Evolutionary conservation across 2,888 invertebrate species (phyloP), one percentile per base, ranked within the genome.

Genomic region (Falcaria lacertinaria): DNA sequence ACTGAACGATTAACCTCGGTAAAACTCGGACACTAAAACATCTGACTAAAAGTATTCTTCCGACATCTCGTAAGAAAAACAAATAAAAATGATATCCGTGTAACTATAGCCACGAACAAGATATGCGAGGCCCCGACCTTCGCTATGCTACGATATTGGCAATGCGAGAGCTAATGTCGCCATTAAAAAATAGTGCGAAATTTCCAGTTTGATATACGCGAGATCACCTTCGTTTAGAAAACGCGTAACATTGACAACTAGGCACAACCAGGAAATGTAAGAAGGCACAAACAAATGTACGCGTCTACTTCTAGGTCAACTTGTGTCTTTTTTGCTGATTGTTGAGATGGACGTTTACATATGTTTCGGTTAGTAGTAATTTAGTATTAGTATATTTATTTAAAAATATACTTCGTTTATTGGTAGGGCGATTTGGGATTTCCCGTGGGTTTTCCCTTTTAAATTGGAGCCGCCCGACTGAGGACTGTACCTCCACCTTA

Each of bases 181-280:
- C 48, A 54, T 56, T 54, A 53, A 50, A 52, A 47, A 34, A 44
- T 44, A 39, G 40, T 38, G 44, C 45, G 36, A 47, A 57, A 57
- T 52, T 34, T 45, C 52, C 41, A 39, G 45, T 50, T 47, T 41
- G 44, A 44, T 44, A 41, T 47, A 47, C 44, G 44, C 41, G 44
- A 33, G 32, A 45, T 41, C 54, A 62, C 68, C 69, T 65, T 64
- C 59, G 41, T 48, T 55, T 42, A 59, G 52, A 53, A 66, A 65
- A 69, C 50, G 37, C 48, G 52, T 52, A 57, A 40, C 62, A 69
- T 63, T 65, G 62, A 57, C 58, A 54, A n/a, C 43, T 42, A 39
- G 33, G 25, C 17, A 48, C n/a, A n/a, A n/a, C n/a, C n/a, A 50
- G 60, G 52, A 60, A 43, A 59, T 61, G 49, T 52, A 44, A 22